These are phyloP conservation scores for Eupithecia inturbata DNA, from an alignment of 2,888 invertebrate species.

Conservation along the genomic window DNA sequence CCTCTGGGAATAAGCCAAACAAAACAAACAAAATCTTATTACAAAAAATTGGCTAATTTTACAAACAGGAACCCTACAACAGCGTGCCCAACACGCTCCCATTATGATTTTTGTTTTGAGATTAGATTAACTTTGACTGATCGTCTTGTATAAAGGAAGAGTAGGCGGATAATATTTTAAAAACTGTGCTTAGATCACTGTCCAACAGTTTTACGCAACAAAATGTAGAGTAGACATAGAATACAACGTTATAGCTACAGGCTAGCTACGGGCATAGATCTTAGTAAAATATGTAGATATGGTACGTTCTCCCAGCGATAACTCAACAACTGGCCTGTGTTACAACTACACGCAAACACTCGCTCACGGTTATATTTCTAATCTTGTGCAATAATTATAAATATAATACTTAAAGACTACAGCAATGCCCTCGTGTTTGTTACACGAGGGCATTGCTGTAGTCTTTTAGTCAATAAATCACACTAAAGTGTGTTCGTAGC, in stretches of 20 bases:
- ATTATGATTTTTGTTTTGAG: background rate
- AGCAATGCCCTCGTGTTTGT: too few relatives aligned
- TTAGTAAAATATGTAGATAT: too few relatives aligned
- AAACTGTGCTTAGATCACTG: slow-evolving; percentile 6
- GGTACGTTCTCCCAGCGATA: too few relatives aligned
- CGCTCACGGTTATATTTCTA: too few relatives aligned
- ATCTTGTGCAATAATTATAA: too few relatives aligned
- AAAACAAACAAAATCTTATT: background rate
- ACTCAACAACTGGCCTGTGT: too few relatives aligned
- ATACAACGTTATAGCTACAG: background rate
- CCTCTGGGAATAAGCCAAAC: too few relatives aligned
- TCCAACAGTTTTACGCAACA: background rate
- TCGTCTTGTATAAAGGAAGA: background rate
- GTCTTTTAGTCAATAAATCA: too few relatives aligned
- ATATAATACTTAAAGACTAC: too few relatives aligned
- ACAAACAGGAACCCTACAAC: background rate
- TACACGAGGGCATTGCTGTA: too few relatives aligned
- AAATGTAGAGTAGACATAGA: background rate
- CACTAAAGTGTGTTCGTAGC: too few relatives aligned
- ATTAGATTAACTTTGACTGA: slow-evolving; percentile 9
- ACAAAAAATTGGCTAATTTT: background rate
- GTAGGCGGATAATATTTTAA: slow-evolving; percentile 4
- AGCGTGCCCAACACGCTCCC: background rate
- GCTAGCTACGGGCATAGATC: background rate
- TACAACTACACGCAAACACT: too few relatives aligned